Percentiles rank a stretch among this genome's conserved stretches.
Evolutionary conservation across 2,113 vertebrate species (phyloP).

Genomic region (Hiodon tergisus): DNA sequence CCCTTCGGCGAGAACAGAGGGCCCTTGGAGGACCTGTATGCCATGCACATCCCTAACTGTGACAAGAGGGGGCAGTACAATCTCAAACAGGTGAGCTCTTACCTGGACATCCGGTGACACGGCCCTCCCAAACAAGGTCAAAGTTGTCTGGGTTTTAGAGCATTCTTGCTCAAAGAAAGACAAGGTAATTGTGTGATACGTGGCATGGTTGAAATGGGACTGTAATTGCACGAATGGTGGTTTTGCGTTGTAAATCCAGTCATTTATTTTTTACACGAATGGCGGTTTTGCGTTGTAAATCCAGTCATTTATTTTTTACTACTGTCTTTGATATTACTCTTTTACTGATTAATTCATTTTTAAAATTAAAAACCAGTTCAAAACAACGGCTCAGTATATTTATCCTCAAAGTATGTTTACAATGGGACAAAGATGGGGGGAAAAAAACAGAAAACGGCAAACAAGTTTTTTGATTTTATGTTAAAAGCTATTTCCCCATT

Average conservation of each 20-base stretch:
- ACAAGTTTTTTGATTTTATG: slow-evolving; percentile 53
- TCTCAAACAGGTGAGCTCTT: slow-evolving; percentile 80
- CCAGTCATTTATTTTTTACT: no score
- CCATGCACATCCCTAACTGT: slow-evolving; percentile 93
- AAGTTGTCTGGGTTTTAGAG: no score
- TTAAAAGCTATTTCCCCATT: slow-evolving; percentile 54
- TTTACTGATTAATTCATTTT: slow-evolving; percentile 7
- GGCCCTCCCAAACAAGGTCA: not conserved
- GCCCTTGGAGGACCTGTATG: slow-evolving; percentile 85
- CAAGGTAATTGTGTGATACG: no score
- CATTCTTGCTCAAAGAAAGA: no score
- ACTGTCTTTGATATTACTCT: no score
- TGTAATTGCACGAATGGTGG: slow-evolving; percentile 9
- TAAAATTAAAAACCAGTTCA: not conserved
- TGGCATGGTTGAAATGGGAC: slow-evolving; percentile 26
- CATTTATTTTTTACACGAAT: no score
- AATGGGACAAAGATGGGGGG: slow-evolving; percentile 3
- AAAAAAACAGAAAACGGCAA: slow-evolving; percentile 18
- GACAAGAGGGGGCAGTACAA: slow-evolving; percentile 87
- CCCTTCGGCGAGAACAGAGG: slow-evolving; percentile 80
- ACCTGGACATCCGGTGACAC: no score
- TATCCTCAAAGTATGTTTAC: no score
- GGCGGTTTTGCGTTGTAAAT: no score
- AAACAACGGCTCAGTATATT: no score
- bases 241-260: no score